Percentiles rank a stretch among this genome's conserved stretches.
Evolutionary conservation across 2,888 invertebrate species (phyloP).

Genomic region (Drosophila leonis): DNA sequence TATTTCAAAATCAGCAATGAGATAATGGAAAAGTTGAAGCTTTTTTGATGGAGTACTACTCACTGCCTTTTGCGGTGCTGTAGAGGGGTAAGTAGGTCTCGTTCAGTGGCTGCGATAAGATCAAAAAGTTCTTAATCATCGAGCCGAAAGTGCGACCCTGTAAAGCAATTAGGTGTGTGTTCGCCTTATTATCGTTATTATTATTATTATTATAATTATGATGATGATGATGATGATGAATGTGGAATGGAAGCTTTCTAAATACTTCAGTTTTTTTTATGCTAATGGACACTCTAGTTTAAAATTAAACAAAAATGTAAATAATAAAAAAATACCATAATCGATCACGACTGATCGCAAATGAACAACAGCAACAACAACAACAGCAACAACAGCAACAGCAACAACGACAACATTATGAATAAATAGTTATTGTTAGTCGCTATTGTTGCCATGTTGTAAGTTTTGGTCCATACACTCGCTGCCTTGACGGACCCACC

Average conservation of each 20-base stretch:
- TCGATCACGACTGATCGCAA: slow-evolving; percentile 74
- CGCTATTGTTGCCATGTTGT: slow-evolving; percentile 15
- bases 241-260: slow-evolving; percentile 27
- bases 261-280: slow-evolving; percentile 17
- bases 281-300: slow-evolving; percentile 13
- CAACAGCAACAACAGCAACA: slow-evolving; percentile 21
- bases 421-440: slow-evolving; percentile 56
- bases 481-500: not conserved
- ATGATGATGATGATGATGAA: not conserved
- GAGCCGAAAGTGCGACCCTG: slow-evolving; percentile 93
- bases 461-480: slow-evolving; percentile 7
- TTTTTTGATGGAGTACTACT: slow-evolving; percentile 69
- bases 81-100: slow-evolving; percentile 90
- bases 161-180: slow-evolving; percentile 49
- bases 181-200: not conserved
- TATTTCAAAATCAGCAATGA: not conserved
- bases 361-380: not conserved
- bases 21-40: not conserved
- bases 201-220: not conserved
- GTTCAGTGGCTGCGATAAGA: slow-evolving; percentile 88
- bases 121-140: slow-evolving; percentile 90
- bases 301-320: slow-evolving; percentile 5
- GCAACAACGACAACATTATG: slow-evolving; percentile 29
- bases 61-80: slow-evolving; percentile 89
- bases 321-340: slow-evolving; percentile 43